Evolutionary conservation across 2,797 vertebrate species (phyloP).

Genomic region (Gobionotothen gibberifrons): DNA sequence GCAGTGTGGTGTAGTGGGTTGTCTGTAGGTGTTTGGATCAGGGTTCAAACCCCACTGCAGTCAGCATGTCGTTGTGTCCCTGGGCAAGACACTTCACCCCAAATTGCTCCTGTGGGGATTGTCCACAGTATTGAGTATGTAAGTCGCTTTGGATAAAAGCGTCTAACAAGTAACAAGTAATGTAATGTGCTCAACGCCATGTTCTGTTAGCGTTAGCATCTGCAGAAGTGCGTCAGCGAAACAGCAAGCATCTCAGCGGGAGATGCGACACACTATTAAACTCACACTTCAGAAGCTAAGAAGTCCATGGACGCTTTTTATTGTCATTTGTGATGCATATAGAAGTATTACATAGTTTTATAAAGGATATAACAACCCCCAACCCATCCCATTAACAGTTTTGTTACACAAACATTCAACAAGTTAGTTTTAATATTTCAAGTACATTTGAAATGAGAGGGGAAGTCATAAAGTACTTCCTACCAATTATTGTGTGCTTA

Average conservation of each 20-base stretch:
- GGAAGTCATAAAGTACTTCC: neutral
- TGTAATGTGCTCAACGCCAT: neutral
- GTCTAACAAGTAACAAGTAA: no score
- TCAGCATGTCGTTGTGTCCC: no score
- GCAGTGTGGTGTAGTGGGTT: no score
- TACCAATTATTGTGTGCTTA: neutral
- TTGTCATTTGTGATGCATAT: slow-evolving; percentile 5
- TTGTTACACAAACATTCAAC: neutral
- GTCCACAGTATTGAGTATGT: no score
- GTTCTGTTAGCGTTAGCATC: slow-evolving; percentile 23
- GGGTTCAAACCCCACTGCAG: no score
- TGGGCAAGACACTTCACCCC: no score
- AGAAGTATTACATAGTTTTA: neutral
- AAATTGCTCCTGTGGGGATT: no score
- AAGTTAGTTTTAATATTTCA: neutral
- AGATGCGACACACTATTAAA: slow-evolving; percentile 9
- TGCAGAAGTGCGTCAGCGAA: slow-evolving; percentile 7
- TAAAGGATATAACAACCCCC: no score
- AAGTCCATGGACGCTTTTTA: slow-evolving; percentile 16
- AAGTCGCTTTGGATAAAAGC: no score
- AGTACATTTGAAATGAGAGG: neutral
- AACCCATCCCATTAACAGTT: neutral
- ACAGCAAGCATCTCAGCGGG: slow-evolving; percentile 1
- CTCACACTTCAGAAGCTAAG: slow-evolving; percentile 18
- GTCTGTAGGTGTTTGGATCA: no score